Evolutionary conservation across 2,888 invertebrate genomes (phyloP), one percentile per base, ranked within the genome.

Genomic region (Pollenia labialis): DNA sequence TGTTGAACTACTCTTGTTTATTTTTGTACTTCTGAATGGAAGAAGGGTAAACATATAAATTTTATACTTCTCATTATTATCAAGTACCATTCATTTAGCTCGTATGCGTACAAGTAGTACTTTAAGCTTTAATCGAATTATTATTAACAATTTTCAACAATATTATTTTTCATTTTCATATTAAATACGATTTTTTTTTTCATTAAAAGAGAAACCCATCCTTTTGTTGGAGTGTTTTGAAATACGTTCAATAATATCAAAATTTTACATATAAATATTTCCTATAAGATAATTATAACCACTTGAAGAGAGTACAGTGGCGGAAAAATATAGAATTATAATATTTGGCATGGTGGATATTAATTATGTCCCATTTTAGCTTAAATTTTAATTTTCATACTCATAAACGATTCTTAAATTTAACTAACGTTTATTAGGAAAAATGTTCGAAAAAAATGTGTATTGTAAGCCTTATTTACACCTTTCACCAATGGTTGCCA

Each of bases 81-180:
- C 42, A 84, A 84, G 66, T 79, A 79, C 64, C 83, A 56, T 76
- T 68, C 66, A 84, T 69, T 82, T 32, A 50, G 3, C 62, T 58
- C 58, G 69, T 72, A 64, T 75, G 58, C 50, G 48, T 32, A 68
- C 66, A 56, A 81, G 50, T 54, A 75, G 58, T 77, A 84, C 72
- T 79, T 84, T 44, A 84, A 84, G 84, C 79, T 79, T 79, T 79
- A 79, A 84, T 74, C 58, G 58, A 79, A 84, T 79, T 84, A 60
- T 79, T 71, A 77, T 64, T 44, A 69, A 82, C 8, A 76, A 76
- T 64, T 56, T 72, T 72, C 48, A 83, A 83, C 71, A 83, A 77
- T 71, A 32, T 32, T 32, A 32, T 71, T 52, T 48, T 69, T 42
- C 14, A 54, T 60, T 52, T 68, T 40, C n/a, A 58, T 72, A 8